Base-by-base conservation (phyloP, 2,888 invertebrate genomes). In the Trachelus troglodyta region DNA sequence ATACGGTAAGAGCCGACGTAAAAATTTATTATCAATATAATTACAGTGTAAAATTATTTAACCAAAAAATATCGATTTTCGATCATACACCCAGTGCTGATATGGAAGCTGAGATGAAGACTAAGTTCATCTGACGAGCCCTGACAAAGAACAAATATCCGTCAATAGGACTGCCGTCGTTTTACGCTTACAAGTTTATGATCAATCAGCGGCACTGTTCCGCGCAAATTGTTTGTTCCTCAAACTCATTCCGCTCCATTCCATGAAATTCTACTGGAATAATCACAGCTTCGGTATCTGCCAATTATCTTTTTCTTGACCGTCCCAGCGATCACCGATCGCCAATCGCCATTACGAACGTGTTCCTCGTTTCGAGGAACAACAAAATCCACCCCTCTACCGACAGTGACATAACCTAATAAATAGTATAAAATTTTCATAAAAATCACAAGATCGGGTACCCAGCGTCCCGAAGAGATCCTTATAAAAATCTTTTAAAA, bases 231-330 rank as follows among this genome's bases (percentile, higher is more conserved):
- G 89, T 90, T 90, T 90, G 89, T 90, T 90, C 90, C 90, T 89
- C 90, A 91, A 90, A 91, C 86, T 89, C 90, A 90, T 90, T 90
- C 88, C 87, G 87, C 87, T 88, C 87, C 88, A 89, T 90, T 90
- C 90, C 89, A 85, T 90, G 90, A 89, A 90, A 90, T 89, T 89
- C 90, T 88, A 87, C 88, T 90, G 87, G 87, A 90, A 90, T 90
- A 90, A 90, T 90, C 90, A 89, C 89, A 88, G 89, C 89, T 87
- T 87, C 85, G 84, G 84, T 89, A 88, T 87, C 88, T 87, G 82
- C 85, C 90, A 89, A 90, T 90, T 89, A 84, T 80, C 87, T 83
- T 85, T 88, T 89, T 89, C 88, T 88, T 11, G 35, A 11, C 11
- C 74, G 74, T n/a, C 56, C 23, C 56, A 56, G 23, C 6, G 56